Conservation (phyloP, 2,797 vertebrate genomes). For the Hozukius guyotensis region DNA sequence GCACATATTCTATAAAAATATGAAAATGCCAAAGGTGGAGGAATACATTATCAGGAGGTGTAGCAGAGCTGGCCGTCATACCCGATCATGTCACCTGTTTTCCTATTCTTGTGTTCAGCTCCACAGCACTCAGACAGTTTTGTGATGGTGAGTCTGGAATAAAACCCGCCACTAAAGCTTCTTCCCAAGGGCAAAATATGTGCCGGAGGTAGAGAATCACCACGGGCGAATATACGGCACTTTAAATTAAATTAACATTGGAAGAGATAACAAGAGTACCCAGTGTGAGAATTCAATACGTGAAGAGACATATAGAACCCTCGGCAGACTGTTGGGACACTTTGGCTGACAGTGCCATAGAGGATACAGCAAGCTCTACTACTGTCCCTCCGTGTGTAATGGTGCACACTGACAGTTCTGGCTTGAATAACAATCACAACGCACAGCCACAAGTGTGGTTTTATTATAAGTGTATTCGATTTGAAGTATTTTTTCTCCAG, state of each 20-base stretch:
- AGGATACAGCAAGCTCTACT: conserved; percentile 8
- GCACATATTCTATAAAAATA: conserved; percentile 29
- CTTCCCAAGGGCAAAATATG: conserved; percentile 12
- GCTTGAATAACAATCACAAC: conserved; percentile 15
- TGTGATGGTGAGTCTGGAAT: conserved; percentile 6
- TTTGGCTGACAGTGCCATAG: not conserved
- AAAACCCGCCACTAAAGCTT: conserved; percentile 5
- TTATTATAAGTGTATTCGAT: too few species aligned
- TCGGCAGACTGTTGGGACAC: conserved; percentile 21
- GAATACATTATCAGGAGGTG: conserved; percentile 54
- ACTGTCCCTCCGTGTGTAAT: conserved; percentile 14
- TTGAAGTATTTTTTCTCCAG: too few species aligned
- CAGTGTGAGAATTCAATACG: not conserved
- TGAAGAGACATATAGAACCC: conserved; percentile 14
- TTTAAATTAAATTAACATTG: conserved; percentile 30
- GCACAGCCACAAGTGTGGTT: not conserved
- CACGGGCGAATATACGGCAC: not conserved
- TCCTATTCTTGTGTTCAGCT: conserved; percentile 15
- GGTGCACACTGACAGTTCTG: conserved; percentile 1
- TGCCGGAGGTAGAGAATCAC: conserved; percentile 29
- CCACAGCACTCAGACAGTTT: conserved; percentile 8
- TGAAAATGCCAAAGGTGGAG: conserved; percentile 28
- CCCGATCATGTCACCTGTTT: conserved; percentile 37
- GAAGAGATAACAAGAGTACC: conserved; percentile 2
- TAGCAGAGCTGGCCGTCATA: conserved; percentile 41